Evolutionary conservation across 2,888 invertebrate species (phyloP), one percentile per base, ranked within the genome.

Genomic region (Priocnemis perturbator): DNA sequence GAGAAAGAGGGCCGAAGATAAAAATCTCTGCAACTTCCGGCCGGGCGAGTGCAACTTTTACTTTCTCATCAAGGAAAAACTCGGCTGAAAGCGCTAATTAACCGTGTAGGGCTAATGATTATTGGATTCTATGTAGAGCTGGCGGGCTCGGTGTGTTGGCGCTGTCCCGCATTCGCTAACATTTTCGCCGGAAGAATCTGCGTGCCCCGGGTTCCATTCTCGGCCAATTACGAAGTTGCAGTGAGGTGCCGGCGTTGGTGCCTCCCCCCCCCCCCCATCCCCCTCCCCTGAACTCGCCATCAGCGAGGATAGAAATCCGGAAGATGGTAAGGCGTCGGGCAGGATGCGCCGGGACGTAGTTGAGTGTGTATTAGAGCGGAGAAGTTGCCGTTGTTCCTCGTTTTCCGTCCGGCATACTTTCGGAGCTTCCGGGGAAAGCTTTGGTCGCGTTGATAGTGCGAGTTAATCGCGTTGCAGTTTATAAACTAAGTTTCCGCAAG

Each of bases 381-480:
- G 61, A 69, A 70, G 61, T 77, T 71, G 56, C 53, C 64, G 59
- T 65, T 69, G 69, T 65, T 67, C 61, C 69, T 23, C 58, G 47
- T 63, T 70, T 67, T 70, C 67, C 64, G 57, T 60, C 30, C 52
- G 9, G 47, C 56, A 26, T 44, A 17, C 47, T 44, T 11, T 55
- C 64, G 30, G 55, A 20, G 57, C 64, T 55, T 58, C 55, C 30
- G 60, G 9, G 21, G 55, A 37, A 37, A 47, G 58, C 63, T 53
- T 59, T 64, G 69, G 64, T 56, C 64, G 64, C 72, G 74, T 72
- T 77, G 72, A 71, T 73, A 65, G 72, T 60, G 47, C 55, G 60
- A 67, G 72, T 77, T 77, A 74, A 78, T 77, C 78, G 70, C 53
- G 37, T 60, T 64, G 64, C 77, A 77, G 67, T 74, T 77, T 74